Base-by-base conservation (phyloP, 2,113 vertebrate species). In the Lethenteron reissneri region DNA sequence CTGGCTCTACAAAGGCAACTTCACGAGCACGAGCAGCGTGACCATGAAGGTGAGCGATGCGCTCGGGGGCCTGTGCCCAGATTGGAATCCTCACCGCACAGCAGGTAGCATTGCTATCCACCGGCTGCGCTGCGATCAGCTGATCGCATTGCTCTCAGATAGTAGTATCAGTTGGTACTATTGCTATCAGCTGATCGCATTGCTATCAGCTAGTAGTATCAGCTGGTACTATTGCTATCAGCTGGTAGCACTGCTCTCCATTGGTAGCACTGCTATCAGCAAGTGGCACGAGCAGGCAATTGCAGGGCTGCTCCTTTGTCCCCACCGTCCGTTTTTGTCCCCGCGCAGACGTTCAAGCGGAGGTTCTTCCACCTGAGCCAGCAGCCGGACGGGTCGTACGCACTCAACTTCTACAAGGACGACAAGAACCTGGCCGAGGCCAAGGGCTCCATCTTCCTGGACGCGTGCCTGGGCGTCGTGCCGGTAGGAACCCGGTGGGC, bases 1-100 rank as follows among this genome's bases (percentile, higher is more conserved):
- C 72, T 99, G 94, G 94, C 88, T 99, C 56, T 94, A 96, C 82
- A 99, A 97, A 80, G 94, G 94, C 71, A 97, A 99, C 82, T 99
- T 99, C 72, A 99, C 97, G 79, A 99, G 90, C 81, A 95, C 87
- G 2, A 99, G 97, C 57, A 99, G 91, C 70, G 86, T 99, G 76
- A 99, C 90, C 74, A 90, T 99, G 57, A 84, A 90, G 86, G 94
- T 99, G 80, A 88, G 88, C 77, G 71, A 72, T n/a, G 10, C 9
- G 10, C 10, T 19, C 12, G 11, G 5, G 4, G 17, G 17, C 7
- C 68, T 58, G 21, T 56, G 21, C 12, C 11, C 15, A 15, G 9
- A 11, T 9, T 7, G 60, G 41, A 21, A 56, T 64, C 6, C 13
- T 64, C 58, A 19, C 13, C 58, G 57, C 58, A 56, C 14, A n/a